Percentiles rank a stretch among this genome's conserved stretches.
phyloP scores from a whole-genome alignment of 2,888 invertebrate species.

The Callinectes sapidus region DNA sequence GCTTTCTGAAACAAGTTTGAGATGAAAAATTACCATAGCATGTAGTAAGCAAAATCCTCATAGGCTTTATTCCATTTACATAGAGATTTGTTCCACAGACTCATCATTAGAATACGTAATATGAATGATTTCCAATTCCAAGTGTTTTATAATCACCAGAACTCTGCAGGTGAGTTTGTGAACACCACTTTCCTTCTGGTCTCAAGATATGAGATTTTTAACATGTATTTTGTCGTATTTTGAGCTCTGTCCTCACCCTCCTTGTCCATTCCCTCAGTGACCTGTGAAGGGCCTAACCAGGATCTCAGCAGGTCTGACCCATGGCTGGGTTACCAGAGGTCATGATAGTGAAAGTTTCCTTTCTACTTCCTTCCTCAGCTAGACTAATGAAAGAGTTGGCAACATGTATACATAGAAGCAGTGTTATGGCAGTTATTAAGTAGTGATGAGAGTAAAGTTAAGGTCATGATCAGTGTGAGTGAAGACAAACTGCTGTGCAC shows the following conservation, averaged over 20 bases:
- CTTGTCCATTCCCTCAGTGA: background rate
- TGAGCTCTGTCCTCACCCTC: background rate
- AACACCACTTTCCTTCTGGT: background rate
- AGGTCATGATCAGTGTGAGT: background rate
- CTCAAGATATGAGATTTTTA: background rate
- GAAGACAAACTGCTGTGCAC: background rate
- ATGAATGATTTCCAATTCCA: background rate
- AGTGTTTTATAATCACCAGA: background rate
- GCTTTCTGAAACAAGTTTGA: background rate
- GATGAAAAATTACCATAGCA: background rate
- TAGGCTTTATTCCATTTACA: background rate
- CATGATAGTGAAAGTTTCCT: background rate
- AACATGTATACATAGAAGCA: background rate
- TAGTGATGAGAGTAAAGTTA: background rate
- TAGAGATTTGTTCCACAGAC: background rate
- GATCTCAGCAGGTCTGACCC: constrained; percentile 34
- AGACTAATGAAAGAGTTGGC: constrained; percentile 6
- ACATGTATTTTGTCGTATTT: background rate
- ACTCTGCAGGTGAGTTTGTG: background rate
- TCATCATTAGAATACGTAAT: background rate
- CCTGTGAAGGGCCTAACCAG: background rate
- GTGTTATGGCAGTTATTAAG: background rate
- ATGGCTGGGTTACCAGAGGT: background rate
- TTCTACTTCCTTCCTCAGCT: background rate
- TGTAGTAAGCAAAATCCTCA: background rate